A percentile compares a stretch with the other conserved stretches of the same genome.
These are phyloP conservation scores for Holotrichia oblita DNA, from an alignment of 1,140 invertebrate species.

Conservation along the genomic window DNA sequence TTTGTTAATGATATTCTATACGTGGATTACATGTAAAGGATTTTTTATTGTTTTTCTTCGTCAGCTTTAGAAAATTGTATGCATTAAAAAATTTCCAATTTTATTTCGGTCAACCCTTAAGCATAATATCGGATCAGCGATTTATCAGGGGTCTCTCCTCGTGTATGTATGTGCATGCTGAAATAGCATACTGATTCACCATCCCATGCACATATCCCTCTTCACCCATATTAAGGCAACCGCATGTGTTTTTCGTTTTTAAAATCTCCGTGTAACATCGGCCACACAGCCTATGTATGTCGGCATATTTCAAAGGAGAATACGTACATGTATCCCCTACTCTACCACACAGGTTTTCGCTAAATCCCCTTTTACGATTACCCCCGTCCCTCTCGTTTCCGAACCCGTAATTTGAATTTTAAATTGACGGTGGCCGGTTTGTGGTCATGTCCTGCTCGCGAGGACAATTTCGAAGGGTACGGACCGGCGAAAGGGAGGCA, in stretches of 20 bases:
- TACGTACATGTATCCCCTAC: background rate
- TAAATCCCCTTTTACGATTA: conserved; percentile 8
- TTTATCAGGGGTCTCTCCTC: background rate
- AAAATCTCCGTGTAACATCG: background rate
- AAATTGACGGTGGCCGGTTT: conserved; percentile 11
- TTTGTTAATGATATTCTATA: too few species aligned
- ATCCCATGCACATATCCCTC: background rate
- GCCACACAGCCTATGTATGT: background rate
- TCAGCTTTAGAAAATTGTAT: background rate
- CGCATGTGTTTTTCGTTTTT: conserved; percentile 6
- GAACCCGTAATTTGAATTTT: conserved; percentile 20
- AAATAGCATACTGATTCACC: background rate
- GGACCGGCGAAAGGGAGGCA: background rate
- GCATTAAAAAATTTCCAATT: background rate
- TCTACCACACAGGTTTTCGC: background rate
- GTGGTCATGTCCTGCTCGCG: background rate
- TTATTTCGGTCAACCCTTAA: background rate
- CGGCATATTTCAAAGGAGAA: conserved; percentile 11
- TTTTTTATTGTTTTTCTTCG: background rate
- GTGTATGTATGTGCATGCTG: background rate
- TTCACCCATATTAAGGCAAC: background rate
- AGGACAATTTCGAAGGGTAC: background rate
- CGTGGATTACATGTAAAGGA: too few species aligned
- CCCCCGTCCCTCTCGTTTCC: conserved; percentile 3
- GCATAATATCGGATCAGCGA: background rate